A percentile compares a stretch with the other conserved stretches of the same genome.
Conservation (phyloP, 2,888 invertebrate genomes). For the Auanema sp. region DNA sequence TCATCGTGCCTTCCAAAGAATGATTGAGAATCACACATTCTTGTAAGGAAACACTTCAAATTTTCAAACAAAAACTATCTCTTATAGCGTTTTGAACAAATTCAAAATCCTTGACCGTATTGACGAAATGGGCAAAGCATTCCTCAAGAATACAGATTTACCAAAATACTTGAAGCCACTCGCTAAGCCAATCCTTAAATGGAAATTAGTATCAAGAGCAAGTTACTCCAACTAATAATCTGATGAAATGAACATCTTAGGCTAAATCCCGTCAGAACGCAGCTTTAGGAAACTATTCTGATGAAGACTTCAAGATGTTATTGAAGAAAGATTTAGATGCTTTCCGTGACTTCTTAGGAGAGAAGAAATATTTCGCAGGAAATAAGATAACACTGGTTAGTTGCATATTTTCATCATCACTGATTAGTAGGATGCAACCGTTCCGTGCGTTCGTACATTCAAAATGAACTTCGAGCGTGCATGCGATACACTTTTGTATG, state of each 20-base stretch:
- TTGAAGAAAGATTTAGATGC: constrained; percentile 12
- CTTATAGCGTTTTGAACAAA: constrained; percentile 7
- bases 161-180: no score
- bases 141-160: no score
- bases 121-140: no score
- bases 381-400: constrained; percentile 8
- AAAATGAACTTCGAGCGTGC: not conserved
- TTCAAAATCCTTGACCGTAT: not conserved
- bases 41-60: no score
- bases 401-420: not conserved
- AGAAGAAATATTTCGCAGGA: constrained; percentile 9
- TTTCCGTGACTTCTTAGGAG: constrained; percentile 2
- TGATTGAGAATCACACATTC: constrained; percentile 16
- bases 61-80: no score
- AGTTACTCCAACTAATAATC: not conserved
- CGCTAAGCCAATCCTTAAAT: no score
- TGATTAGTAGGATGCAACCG: no score
- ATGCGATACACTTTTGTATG: not conserved
- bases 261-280: not conserved
- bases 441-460: not conserved
- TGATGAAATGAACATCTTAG: no score
- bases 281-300: constrained; percentile 12
- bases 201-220: not conserved
- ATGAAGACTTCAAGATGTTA: constrained; percentile 12
- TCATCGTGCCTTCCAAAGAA: constrained; percentile 8